Evolutionary conservation across 2,888 invertebrate genomes (phyloP), one percentile per base, ranked within the genome.

Genomic region (Phyto melanocephala): DNA sequence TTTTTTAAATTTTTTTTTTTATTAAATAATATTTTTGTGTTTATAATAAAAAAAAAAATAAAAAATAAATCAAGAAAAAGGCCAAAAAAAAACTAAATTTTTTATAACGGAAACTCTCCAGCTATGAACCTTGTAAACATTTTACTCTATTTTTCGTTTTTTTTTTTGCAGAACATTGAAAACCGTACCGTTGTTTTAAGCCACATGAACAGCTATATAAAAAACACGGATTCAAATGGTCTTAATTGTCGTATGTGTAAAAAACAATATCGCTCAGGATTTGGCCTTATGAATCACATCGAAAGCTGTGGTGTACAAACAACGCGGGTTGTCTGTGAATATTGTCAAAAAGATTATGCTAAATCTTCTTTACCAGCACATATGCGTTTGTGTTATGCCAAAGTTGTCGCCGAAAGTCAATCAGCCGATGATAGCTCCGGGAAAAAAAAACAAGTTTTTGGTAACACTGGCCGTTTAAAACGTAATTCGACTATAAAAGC

Each of bases 401-500:
- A 86, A 0, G n/a, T 0, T 11, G 17, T 47, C 13, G 6, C n/a
- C 1, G 54, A 70, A 3, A 13, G 47, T 17, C 33, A 15, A 56
- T 22, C 20, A 1, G 7, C n/a, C n/a, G 35, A 45, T 11, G 47
- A 60, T 47, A 20, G 1, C 24, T 3, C 1, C 13, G 22, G 42
- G 5, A 40, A 11, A 13, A 17, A 47, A 10, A 80, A 81, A 50
- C 72, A 74, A 10, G 82, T 87, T 2, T 86, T 85, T 2, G 88
- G 86, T n/a, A 88, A 88, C 70, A 84, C 88, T 0, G 91, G 91
- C 11, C 86, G 90, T 0, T 54, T 86, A 0, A 91, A 91, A 67
- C 87, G 91, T 1, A 85, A 84, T 40, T 90, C 91, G 0, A 88
- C 88, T 2, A 85, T 90, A 0, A 90, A 87, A 89, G 91, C 91